A percentile compares a stretch with the other conserved stretches of the same genome.
These are phyloP conservation scores for Perca schrenkii DNA, from an alignment of 2,113 vertebrate genomes.

Conservation along the genomic window DNA sequence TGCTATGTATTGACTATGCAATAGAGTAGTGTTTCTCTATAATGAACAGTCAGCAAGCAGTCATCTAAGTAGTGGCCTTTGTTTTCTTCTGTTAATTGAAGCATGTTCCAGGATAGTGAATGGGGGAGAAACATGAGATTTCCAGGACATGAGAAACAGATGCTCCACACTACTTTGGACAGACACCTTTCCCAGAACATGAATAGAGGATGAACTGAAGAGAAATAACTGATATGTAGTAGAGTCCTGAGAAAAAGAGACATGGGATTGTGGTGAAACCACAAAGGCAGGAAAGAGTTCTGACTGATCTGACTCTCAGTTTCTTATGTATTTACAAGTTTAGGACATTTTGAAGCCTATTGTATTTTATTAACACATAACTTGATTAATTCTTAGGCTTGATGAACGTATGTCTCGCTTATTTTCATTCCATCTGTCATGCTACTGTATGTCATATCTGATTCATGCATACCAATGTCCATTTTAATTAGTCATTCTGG, in stretches of 20 bases:
- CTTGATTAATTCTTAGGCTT: constrained; percentile 13
- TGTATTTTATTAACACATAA: constrained; percentile 22
- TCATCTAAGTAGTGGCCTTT: constrained; percentile 56
- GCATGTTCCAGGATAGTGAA: constrained; percentile 59
- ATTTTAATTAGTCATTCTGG: constrained; percentile 79
- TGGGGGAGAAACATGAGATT: constrained; percentile 41
- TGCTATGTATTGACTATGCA: background rate
- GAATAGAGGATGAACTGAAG: constrained; percentile 24
- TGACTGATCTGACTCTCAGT: background rate
- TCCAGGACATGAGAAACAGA: constrained; percentile 61
- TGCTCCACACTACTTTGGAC: constrained; percentile 54
- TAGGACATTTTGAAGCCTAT: background rate
- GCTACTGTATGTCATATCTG: constrained; percentile 59
- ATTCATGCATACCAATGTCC: constrained; percentile 77
- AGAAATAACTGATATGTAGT: constrained; percentile 30
- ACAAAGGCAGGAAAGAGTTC: constrained; percentile 7
- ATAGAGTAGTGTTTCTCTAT: background rate
- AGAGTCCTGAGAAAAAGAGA: constrained; percentile 40
- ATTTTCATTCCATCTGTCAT: constrained; percentile 71
- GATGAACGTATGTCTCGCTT: constrained; percentile 24
- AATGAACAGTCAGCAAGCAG: constrained; percentile 9
- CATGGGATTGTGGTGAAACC: constrained; percentile 21
- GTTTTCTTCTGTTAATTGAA: constrained; percentile 74
- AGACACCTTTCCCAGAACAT: constrained; percentile 34
- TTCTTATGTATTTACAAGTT: constrained; percentile 1